Base-by-base conservation (phyloP, 2,888 invertebrate genomes). In the Pediacus dermestoides region DNA sequence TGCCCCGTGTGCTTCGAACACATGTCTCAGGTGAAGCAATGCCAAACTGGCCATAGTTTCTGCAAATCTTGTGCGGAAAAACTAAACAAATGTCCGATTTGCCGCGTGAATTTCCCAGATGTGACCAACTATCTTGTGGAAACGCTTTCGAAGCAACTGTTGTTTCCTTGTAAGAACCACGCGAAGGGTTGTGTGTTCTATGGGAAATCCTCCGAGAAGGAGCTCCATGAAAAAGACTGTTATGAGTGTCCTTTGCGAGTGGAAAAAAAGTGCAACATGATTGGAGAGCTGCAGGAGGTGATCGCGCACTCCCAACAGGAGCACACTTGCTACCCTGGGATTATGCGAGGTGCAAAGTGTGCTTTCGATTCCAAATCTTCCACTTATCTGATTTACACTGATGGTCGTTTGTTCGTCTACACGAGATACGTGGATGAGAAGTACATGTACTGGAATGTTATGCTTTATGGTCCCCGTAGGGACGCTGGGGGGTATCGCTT, bases 1-100 rank as follows among this genome's bases (percentile, higher is more conserved):
- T 23, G 23, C 9, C 23, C 23, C n/a, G 8, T 23, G n/a, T 23
- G 23, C 10, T 23, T 23, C 10, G 23, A 23, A 23, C 10, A 23
- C 23, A 23, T 23, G 23, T 23, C 23, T 3, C 9, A 23, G 3
- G 10, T 3, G 4, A 23, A 7, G 3, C 23, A 23, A 23, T 23
- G 23, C 9, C 3, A 23, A 4, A 23, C n/a, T 23, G 23, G 23
- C 3, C 23, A 23, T n/a, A 23, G 9, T 9, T 23, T 23, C 8
- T 23, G 23, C 9, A 23, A 3, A 23, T 9, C 4, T 9, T 23
- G 23, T 23, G 3, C 10, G 4, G 8, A 23, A 23, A 3, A 10
- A 4, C 3, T 23, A 10, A 23, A 23, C n/a, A 23, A 4, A n/a
- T 23, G 23, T 23, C 23, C 23, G 8, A 23, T 23, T 6, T 23